Evolutionary conservation across 2,113 vertebrate species (phyloP), one percentile per base, ranked within the genome.

Genomic region (Hippocampus barbouri): DNA sequence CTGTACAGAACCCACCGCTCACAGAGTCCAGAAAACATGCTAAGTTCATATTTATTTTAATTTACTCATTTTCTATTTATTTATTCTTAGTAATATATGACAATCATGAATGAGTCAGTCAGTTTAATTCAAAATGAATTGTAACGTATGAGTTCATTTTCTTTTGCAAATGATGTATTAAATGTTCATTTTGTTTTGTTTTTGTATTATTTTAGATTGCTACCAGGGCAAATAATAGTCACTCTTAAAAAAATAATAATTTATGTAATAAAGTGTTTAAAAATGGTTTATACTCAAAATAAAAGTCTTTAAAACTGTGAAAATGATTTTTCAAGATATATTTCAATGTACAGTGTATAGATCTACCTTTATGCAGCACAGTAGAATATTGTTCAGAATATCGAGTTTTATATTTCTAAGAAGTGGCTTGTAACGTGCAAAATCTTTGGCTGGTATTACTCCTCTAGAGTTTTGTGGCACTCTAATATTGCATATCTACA

Each of bases 261-360:
- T 98, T 98, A 98, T 98, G 97, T 97, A 98, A 97, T 94, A 97
- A 98, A 97, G 96, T 97, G 95, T 98, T 98, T 98, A 83, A 96
- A 90, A 97, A 94, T 94, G 94, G 96, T 99, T 99, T 98, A 97
- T 99, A 98, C 96, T 97, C 98, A 92, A 98, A 99, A 99, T 99
- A 98, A 99, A 66, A 99, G 97, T 98, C 95, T 97, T 97, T 98
- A 98, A 98, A 98, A 98, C 95, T 96, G 96, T 98, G 96, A 95
- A 97, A 93, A 93, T 94, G 94, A 94, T 93, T 96, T 95, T 93
- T 93, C 90, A 76, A 90, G 89, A 85, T 92, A 91, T 92, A 94
- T 93, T 90, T 94, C 84, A 84, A 93, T 94, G 93, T 94, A 93
- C 92, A 94, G 93, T 94, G 91, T 93, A 93, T 94, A 94, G 92